Base-by-base conservation (phyloP, 2,797 vertebrate species). In the Schizothorax lantsangensis region DNA sequence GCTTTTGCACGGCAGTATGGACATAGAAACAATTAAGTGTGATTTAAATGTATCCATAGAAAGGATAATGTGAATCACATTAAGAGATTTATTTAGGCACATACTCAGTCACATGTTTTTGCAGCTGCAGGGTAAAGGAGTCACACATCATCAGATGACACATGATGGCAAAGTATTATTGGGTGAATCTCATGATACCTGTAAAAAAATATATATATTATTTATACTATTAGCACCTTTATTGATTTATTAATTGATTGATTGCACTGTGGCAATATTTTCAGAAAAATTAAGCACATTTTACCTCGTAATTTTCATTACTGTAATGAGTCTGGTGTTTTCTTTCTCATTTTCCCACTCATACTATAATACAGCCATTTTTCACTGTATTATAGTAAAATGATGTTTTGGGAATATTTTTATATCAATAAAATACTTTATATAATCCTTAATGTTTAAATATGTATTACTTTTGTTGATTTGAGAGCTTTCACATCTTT, bases 31-130 rank as follows among this genome's bases (percentile, higher is more conserved):
- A 1, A 36, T 57, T 17, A 78, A 68, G 9, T 33, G 23, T 0
- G 10, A 49, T 80, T 6, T 79, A 40, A 79, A 79, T 21, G 19
- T 78, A 38, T 38, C 21, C 52, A 21, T 33, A 23, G 26, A 68
- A 45, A 23, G 79, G 30, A 77, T 19, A 64, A 33, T 26, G 26
- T 77, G 30, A 66, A 33, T 75, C 57, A 64, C 23, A 11, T 49
- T 54, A 84, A 68, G 9, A 40, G 23, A 66, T n/a, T 68, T 62
- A 43, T 81, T 47, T 8, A 49, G 62, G 62, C 47, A 74, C 14
- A 30, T 21, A 19, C 9, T 73, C 15, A 73, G 54, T 83, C 38
- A 59, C 10, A 19, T 30, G 38, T 10, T 43, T 62, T 74, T 62
- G 43, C 6, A 74, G 40, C 38, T 72, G 33, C 4, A 45, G 10